These are phyloP conservation scores for Acrocephalus kingi DNA, from an alignment of 2,113 vertebrate species.

Conservation along the genomic window DNA sequence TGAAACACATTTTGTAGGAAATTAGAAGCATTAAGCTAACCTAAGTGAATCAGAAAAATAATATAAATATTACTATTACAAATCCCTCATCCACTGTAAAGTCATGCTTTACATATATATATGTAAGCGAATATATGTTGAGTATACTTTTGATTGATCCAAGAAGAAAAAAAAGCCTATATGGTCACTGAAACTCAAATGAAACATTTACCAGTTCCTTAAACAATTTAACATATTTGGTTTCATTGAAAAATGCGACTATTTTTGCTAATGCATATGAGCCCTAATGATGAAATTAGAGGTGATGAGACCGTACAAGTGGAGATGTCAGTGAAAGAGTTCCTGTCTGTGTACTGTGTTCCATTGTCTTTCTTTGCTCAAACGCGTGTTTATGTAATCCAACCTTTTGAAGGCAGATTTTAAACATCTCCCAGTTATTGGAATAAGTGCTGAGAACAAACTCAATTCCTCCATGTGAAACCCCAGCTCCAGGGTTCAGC, in stretches of 20 bases:
- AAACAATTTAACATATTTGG: background rate
- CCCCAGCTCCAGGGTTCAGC: background rate
- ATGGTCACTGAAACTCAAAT: background rate
- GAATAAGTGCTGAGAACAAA: background rate
- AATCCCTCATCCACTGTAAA: background rate
- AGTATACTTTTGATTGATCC: background rate
- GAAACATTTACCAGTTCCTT: background rate
- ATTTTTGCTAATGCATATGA: background rate
- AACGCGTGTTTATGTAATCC: background rate
- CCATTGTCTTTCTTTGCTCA: background rate
- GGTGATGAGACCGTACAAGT: background rate
- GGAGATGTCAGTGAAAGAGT: background rate
- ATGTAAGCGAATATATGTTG: background rate
- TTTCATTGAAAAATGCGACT: background rate
- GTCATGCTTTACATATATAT: background rate
- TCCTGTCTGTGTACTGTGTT: background rate
- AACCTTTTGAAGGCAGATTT: background rate
- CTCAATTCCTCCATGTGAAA: background rate
- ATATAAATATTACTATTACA: background rate
- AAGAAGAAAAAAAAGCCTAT: background rate
- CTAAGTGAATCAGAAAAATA: background rate
- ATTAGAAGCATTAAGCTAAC: background rate
- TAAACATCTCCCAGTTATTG: accelerated
- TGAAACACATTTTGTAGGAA: background rate
- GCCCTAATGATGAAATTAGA: background rate